Evolutionary conservation across 2,888 invertebrate species (phyloP), one percentile per base, ranked within the genome.

Genomic region (Adela reaumurella): DNA sequence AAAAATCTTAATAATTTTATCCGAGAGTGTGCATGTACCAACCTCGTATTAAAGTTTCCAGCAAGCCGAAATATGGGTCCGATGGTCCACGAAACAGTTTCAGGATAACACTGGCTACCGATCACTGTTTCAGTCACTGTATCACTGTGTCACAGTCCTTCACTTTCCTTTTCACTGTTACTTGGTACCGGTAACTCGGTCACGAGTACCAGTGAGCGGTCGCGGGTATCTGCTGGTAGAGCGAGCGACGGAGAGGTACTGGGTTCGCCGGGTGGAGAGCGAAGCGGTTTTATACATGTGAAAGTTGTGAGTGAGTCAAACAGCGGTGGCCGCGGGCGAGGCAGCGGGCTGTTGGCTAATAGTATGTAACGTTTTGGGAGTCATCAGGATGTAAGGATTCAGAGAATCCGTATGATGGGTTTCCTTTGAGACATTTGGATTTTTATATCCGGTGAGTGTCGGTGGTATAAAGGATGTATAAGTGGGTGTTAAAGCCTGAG

Each of bases 31-130:
- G n/a, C n/a, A n/a, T 24, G 24, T 24, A 24, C 10, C 6, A 6
- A 35, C 35, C 35, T 35, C 35, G 6, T 35, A 3, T 35, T 8
- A 14, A 35, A 35, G 35, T 35, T 35, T 35, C 14, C 35, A 35
- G 35, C 35, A 14, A 8, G 35, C 14, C 35, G 3, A 8, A 24
- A 24, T 35, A 24, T 14, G 35, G 35, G 35, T 8, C n/a, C 35
- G n/a, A 8, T 35, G 11, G 3, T 3, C 4, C 48, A 46, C 43
- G 50, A 64, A 69, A 71, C 70, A 69, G 74, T 68, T 70, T 71
- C 74, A 70, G 70, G 74, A 73, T 72, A 74, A 73, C 74, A 69
- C 66, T 59, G 62, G 73, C 71, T 70, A 72, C 68, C 72, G 63
- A 65, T 69, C 76, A 76, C 77, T 72, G 76, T 74, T 74, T 68